These are phyloP conservation scores for Sialis lutaria DNA, from an alignment of 2,888 invertebrate species.

Conservation along the genomic window DNA sequence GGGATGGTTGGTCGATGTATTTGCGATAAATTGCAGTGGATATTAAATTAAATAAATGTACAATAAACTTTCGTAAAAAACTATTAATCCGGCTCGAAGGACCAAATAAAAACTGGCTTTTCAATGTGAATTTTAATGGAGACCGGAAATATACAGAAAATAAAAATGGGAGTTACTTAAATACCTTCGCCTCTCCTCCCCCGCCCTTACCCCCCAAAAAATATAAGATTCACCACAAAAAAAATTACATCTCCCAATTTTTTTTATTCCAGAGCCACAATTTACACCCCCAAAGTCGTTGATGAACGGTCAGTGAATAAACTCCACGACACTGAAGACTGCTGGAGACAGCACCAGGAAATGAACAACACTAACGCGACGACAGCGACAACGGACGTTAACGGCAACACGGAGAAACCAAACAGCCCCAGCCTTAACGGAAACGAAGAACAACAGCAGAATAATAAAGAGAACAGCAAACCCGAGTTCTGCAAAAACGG, in stretches of 20 bases:
- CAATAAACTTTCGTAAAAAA: too few relatives aligned
- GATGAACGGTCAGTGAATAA: constrained; percentile 34
- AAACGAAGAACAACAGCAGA: constrained; percentile 10
- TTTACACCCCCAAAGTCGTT: constrained; percentile 54
- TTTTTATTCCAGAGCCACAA: constrained; percentile 22
- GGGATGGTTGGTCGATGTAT: too few relatives aligned
- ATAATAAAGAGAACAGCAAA: constrained; percentile 24
- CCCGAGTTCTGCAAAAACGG: constrained; percentile 7
- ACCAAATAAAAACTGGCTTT: too few relatives aligned
- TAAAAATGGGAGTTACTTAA: too few relatives aligned
- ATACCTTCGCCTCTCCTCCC: too few relatives aligned
- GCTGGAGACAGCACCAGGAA: constrained; percentile 24
- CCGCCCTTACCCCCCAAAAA: neutral
- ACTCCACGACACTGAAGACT: constrained; percentile 22
- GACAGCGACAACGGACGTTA: constrained; percentile 7
- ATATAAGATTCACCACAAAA: neutral
- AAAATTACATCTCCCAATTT: neutral
- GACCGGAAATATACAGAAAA: too few relatives aligned
- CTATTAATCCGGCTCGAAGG: too few relatives aligned
- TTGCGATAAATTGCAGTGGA: too few relatives aligned
- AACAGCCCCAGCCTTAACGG: constrained; percentile 9
- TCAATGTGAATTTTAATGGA: too few relatives aligned
- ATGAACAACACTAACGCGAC: constrained; percentile 12
- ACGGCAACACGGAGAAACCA: constrained; percentile 1
- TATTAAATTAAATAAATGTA: too few relatives aligned